These are phyloP conservation scores for Mobula hypostoma DNA, from an alignment of 2,113 vertebrate species.

Conservation along the genomic window DNA sequence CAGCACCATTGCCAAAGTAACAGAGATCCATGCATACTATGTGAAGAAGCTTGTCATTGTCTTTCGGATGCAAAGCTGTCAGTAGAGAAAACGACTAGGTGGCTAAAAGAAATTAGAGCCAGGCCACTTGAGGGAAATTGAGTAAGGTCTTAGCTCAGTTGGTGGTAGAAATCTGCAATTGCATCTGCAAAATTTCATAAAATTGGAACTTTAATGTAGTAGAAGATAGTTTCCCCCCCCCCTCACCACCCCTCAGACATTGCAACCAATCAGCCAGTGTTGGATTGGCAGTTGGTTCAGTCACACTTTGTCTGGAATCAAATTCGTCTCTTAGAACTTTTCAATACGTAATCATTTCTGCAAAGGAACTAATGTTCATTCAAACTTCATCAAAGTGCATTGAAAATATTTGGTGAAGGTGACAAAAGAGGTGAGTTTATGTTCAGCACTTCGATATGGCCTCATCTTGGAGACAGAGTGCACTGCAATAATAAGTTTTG, in stretches of 20 bases:
- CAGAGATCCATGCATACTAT: neutral
- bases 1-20: neutral
- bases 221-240: no score
- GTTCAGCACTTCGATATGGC: neutral
- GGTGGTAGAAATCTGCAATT: neutral
- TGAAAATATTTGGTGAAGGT: neutral
- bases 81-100: neutral
- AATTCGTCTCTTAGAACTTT: neutral
- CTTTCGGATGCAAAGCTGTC: neutral
- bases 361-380: neutral
- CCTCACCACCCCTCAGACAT: no score
- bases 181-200: neutral
- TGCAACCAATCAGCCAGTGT: no score
- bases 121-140: neutral
- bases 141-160: neutral
- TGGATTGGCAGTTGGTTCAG: no score
- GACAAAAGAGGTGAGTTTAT: neutral
- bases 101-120: neutral
- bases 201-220: neutral
- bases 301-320: no score
- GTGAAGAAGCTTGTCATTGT: neutral
- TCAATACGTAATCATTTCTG: neutral
- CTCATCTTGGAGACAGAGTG: neutral
- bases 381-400: neutral
- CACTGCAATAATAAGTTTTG: neutral